These are phyloP conservation scores for Rhyacichthys aspro DNA, from an alignment of 2,797 vertebrate genomes.

Conservation along the genomic window DNA sequence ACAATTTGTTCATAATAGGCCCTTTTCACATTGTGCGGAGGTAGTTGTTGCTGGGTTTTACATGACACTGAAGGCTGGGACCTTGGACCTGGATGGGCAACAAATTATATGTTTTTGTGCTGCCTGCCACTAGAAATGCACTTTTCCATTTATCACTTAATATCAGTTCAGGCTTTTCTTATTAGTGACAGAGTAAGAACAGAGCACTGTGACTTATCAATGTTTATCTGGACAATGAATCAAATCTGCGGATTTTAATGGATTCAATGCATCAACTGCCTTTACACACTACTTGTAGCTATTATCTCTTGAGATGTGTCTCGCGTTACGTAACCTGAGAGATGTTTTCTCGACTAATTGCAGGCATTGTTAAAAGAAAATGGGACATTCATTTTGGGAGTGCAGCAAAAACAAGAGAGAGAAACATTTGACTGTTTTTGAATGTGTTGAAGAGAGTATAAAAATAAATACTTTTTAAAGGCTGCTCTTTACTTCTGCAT, in stretches of 20 bases:
- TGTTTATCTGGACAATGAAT: conserved; percentile 1
- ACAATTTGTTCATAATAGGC: too few relatives aligned
- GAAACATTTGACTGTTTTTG: background rate
- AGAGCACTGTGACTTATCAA: background rate
- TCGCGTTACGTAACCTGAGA: conserved; percentile 12
- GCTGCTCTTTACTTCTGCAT: too few relatives aligned
- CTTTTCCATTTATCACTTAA: too few relatives aligned
- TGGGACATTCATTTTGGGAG: conserved; percentile 11
- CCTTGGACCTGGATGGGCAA: too few relatives aligned
- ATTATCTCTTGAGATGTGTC: conserved; percentile 7
- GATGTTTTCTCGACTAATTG: conserved; percentile 16
- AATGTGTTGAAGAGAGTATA: background rate
- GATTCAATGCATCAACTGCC: background rate
- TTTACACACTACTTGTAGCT: background rate
- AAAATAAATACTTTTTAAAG: background rate
- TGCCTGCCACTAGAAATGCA: too few relatives aligned
- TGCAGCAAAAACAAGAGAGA: background rate
- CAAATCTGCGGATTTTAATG: conserved; percentile 1
- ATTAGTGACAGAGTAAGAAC: too few relatives aligned
- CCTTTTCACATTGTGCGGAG: too few relatives aligned
- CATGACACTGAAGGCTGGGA: too few relatives aligned
- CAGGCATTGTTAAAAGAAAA: conserved; percentile 13
- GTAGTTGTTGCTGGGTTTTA: too few relatives aligned
- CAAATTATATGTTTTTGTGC: too few relatives aligned
- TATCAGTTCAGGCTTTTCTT: conserved; percentile 1